Conservation (phyloP, 2,888 invertebrate genomes). For the Branchipolynoe longqiensis region DNA sequence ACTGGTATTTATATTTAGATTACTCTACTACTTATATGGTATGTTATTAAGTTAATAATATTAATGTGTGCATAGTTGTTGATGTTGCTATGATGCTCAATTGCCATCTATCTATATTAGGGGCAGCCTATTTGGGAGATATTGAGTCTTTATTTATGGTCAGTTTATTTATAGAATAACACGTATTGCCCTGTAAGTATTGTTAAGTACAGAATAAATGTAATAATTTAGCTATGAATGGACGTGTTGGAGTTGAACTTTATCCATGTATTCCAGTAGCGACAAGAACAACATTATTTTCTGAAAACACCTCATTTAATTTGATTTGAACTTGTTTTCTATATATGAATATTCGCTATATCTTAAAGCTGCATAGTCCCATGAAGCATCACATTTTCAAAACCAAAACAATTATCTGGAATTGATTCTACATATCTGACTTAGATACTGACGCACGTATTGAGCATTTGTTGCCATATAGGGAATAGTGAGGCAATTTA, state of each 20-base stretch:
- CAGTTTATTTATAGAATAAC: conserved; percentile 15
- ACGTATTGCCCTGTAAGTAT: conserved; percentile 25
- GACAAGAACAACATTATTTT: neutral
- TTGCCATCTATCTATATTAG: neutral
- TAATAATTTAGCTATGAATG: neutral
- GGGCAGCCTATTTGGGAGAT: neutral
- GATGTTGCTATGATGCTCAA: neutral
- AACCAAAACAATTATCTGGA: too few relatives aligned
- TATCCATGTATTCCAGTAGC: neutral
- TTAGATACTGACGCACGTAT: too few relatives aligned
- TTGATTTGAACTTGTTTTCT: neutral
- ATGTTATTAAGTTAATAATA: too few relatives aligned
- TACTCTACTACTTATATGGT: too few relatives aligned
- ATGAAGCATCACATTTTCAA: too few relatives aligned
- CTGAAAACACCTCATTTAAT: neutral
- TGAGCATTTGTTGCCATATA: too few relatives aligned
- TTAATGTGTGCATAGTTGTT: conserved; percentile 13
- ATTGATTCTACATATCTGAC: too few relatives aligned
- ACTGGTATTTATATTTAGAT: too few relatives aligned
- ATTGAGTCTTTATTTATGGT: conserved; percentile 2
- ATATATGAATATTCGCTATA: too few relatives aligned
- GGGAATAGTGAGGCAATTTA: too few relatives aligned
- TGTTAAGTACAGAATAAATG: conserved; percentile 35
- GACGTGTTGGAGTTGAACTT: too few relatives aligned
- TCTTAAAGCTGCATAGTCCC: too few relatives aligned